A percentile compares a stretch with the other conserved stretches of the same genome.
Evolutionary conservation across 2,797 vertebrate genomes (phyloP).

Genomic region (Peromyscus nudipes): DNA sequence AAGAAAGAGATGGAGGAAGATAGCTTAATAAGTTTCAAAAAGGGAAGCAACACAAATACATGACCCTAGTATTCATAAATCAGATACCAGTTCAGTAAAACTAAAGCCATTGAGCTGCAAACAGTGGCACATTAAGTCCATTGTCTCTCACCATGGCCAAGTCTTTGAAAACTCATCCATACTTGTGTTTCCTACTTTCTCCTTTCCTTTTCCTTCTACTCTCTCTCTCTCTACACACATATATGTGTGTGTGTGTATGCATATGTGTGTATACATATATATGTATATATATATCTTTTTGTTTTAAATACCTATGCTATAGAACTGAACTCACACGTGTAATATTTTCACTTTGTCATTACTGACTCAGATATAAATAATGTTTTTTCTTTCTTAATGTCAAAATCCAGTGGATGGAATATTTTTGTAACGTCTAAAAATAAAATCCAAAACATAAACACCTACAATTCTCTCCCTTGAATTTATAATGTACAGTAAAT

Average conservation of each 20-base stretch:
- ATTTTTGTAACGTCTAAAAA: conserved; percentile 82
- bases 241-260: no score
- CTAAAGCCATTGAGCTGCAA: neutral
- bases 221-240: no score
- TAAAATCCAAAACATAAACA: conserved; percentile 79
- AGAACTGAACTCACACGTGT: conserved; percentile 51
- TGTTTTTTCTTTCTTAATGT: conserved; percentile 73
- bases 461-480: conserved; percentile 67
- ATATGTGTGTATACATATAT: no score
- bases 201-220: neutral
- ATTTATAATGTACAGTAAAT: conserved; percentile 63
- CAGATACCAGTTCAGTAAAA: neutral
- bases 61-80: neutral
- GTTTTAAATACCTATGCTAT: conserved; percentile 30
- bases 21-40: neutral
- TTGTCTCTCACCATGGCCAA: neutral
- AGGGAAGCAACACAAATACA: neutral
- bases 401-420: conserved; percentile 72
- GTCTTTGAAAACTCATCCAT: neutral
- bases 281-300: neutral
- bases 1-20: neutral
- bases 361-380: conserved; percentile 75
- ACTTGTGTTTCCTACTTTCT: neutral
- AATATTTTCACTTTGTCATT: conserved; percentile 69
- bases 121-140: neutral